A percentile compares a stretch with the other conserved stretches of the same genome.
These are phyloP conservation scores for Campylorhamphus procurvoides DNA, from an alignment of 2,113 vertebrate genomes.

Conservation along the genomic window DNA sequence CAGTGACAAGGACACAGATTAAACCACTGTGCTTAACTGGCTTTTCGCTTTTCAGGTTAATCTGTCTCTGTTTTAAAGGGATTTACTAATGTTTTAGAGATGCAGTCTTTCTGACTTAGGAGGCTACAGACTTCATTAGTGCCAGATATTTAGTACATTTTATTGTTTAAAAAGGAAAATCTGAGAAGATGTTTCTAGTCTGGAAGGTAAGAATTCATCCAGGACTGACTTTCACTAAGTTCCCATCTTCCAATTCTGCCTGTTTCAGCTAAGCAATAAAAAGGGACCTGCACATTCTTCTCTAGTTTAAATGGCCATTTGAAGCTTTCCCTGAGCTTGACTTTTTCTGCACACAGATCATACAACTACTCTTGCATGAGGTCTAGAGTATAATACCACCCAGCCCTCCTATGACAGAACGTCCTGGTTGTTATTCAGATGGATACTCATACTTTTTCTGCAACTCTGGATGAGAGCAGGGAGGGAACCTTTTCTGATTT, in stretches of 20 bases:
- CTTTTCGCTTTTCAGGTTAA: background rate
- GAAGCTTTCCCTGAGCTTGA: background rate
- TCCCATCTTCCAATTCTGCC: background rate
- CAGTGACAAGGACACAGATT: background rate
- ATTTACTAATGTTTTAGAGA: background rate
- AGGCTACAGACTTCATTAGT: background rate
- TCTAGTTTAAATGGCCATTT: background rate
- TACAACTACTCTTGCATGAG: background rate
- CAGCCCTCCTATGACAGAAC: background rate
- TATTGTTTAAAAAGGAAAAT: background rate
- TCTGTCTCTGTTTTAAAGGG: background rate
- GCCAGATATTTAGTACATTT: background rate
- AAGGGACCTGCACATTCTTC: accelerated
- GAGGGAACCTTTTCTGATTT: background rate
- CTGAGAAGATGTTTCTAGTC: background rate
- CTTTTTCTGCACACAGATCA: background rate
- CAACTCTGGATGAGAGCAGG: background rate
- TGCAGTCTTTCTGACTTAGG: background rate
- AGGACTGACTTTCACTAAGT: background rate
- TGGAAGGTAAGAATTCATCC: background rate
- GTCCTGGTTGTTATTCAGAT: background rate
- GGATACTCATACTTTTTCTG: accelerated
- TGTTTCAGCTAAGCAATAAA: background rate
- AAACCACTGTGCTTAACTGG: background rate
- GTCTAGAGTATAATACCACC: background rate